These are phyloP conservation scores for Zaprionus camerounensis DNA, from an alignment of 1,140 invertebrate genomes.

Conservation along the genomic window DNA sequence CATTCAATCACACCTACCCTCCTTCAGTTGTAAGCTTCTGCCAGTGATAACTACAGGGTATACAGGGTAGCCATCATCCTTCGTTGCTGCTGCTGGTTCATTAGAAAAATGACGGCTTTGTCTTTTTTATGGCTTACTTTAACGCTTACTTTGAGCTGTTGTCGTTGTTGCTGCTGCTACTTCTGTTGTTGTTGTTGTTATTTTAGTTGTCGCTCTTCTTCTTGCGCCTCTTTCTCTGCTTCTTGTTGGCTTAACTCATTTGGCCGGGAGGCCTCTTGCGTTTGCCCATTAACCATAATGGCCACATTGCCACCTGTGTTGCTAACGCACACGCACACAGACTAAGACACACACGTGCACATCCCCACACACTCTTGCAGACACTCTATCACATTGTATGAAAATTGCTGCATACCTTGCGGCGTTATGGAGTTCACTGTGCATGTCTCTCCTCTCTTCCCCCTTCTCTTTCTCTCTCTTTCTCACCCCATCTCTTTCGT, in stretches of 20 bases:
- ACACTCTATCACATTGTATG: conserved; percentile 8
- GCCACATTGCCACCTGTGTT: conserved; percentile 81
- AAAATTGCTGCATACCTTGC: conserved; percentile 63
- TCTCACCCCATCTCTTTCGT: too few species aligned
- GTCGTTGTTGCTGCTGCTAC: conserved; percentile 42
- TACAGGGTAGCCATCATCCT: conserved; percentile 1
- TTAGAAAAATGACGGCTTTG: conserved; percentile 83
- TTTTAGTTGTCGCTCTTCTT: conserved; percentile 9
- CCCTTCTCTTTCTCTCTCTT: neutral
- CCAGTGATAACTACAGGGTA: neutral
- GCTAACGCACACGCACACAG: conserved; percentile 43
- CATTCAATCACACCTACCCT: neutral
- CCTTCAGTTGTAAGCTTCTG: neutral
- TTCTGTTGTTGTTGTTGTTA: conserved; percentile 26
- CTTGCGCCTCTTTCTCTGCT: conserved; percentile 19
- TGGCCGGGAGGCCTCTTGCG: conserved; percentile 60
- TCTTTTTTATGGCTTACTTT: conserved; percentile 83
- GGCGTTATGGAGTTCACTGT: conserved; percentile 44
- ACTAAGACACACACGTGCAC: conserved; percentile 3
- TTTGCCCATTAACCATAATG: conserved; percentile 80
- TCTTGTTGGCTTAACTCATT: conserved; percentile 81
- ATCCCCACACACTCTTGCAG: neutral
- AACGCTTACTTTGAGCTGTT: conserved; percentile 65
- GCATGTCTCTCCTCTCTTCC: neutral
- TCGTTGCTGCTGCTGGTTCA: conserved; percentile 64